These are phyloP conservation scores for Neomorphus geoffroyi DNA, from an alignment of 2,797 vertebrate genomes.

Conservation along the genomic window DNA sequence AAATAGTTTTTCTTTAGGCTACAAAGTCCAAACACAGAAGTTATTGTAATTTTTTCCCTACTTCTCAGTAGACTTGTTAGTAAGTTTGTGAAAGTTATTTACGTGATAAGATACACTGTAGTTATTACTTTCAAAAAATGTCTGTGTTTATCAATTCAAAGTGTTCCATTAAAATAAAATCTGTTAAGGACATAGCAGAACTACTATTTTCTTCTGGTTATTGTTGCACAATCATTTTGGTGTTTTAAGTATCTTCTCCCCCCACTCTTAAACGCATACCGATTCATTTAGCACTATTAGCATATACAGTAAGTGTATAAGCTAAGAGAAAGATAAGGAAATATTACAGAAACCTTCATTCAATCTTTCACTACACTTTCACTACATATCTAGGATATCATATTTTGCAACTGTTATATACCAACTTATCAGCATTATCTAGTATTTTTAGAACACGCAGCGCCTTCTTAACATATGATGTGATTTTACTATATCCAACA, in stretches of 20 bases:
- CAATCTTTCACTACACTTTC: not conserved
- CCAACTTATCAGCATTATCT: not conserved
- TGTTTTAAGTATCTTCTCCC: not conserved
- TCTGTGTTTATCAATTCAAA: constrained; percentile 83
- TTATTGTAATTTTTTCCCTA: constrained; percentile 77
- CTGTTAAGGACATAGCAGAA: constrained; percentile 72
- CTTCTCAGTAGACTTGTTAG: constrained; percentile 72
- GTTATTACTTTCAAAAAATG: constrained; percentile 81
- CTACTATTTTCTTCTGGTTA: constrained; percentile 73
- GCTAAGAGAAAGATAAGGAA: not conserved
- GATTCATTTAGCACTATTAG: constrained; percentile 12
- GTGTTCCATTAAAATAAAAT: constrained; percentile 77
- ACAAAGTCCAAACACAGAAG: constrained; percentile 71
- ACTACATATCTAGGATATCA: not conserved
- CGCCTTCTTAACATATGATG: not conserved
- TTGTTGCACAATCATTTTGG: not conserved
- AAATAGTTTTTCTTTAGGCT: constrained; percentile 3
- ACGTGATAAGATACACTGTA: constrained; percentile 84
- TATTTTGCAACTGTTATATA: not conserved
- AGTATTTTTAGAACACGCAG: not conserved
- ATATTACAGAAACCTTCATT: not conserved
- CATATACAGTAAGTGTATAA: not conserved
- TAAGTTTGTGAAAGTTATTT: constrained; percentile 88
- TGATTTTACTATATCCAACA: not conserved
- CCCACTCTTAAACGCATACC: not conserved